phyloP scores from a whole-genome alignment of 2,888 invertebrate species.

The Physocephala rufipes region DNA sequence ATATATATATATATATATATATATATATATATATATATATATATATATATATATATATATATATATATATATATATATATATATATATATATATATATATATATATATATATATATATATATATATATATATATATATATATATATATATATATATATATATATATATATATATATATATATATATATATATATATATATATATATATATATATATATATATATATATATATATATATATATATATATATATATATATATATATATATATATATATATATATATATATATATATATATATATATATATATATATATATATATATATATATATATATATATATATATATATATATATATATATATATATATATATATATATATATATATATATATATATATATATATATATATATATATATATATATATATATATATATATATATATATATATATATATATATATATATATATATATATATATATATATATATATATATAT shows the following conservation, averaged over 20 bases:
- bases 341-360: slow-evolving; percentile 25
- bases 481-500: slow-evolving; percentile 17
- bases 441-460: slow-evolving; percentile 15
- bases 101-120: slow-evolving; percentile 5
- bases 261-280: slow-evolving; percentile 21
- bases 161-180: not conserved
- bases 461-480: slow-evolving; percentile 5
- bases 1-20: slow-evolving; percentile 27
- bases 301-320: slow-evolving; percentile 9
- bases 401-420: slow-evolving; percentile 25
- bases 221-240: slow-evolving; percentile 15
- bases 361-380: slow-evolving; percentile 27
- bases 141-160: slow-evolving; percentile 31
- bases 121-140: slow-evolving; percentile 17
- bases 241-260: not conserved
- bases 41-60: slow-evolving; percentile 25
- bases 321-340: slow-evolving; percentile 12
- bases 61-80: slow-evolving; percentile 27
- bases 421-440: slow-evolving; percentile 27
- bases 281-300: slow-evolving; percentile 29
- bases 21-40: not conserved
- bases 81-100: slow-evolving; percentile 15
- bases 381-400: not conserved
- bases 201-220: slow-evolving; percentile 29
- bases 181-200: slow-evolving; percentile 19